These are phyloP conservation scores for Beaufortia kweichowensis DNA, from an alignment of 2,113 vertebrate species.

Conservation along the genomic window DNA sequence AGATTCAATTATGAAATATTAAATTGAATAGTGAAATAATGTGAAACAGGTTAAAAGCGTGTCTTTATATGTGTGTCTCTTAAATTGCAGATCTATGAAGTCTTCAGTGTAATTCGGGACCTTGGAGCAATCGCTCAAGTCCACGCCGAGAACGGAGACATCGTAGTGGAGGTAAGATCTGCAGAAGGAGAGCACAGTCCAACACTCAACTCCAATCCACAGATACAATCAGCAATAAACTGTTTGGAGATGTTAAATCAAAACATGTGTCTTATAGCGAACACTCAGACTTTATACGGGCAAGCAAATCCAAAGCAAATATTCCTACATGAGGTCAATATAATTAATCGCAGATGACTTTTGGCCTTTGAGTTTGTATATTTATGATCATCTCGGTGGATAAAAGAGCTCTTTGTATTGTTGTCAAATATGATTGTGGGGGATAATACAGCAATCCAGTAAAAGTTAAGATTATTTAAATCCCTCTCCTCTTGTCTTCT, in stretches of 20 bases:
- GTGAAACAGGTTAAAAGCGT: neutral
- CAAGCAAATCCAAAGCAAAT: constrained; percentile 16
- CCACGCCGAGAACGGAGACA: constrained; percentile 95
- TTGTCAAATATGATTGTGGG: neutral
- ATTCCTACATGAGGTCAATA: constrained; percentile 16
- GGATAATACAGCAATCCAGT: neutral
- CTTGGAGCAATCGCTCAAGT: constrained; percentile 95
- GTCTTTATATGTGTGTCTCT: constrained; percentile 14
- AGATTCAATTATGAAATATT: too few relatives aligned
- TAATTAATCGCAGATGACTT: constrained; percentile 27
- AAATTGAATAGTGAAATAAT: too few relatives aligned
- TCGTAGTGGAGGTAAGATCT: constrained; percentile 87
- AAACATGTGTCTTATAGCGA: neutral
- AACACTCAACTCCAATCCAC: constrained; percentile 20
- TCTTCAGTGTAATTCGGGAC: constrained; percentile 93
- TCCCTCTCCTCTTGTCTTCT: neutral
- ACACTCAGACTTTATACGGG: constrained; percentile 38
- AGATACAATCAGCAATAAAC: constrained; percentile 23
- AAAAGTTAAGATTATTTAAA: neutral
- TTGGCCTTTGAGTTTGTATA: neutral
- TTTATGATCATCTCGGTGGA: neutral
- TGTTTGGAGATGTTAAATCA: constrained; percentile 13
- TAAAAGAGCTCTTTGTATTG: constrained; percentile 11
- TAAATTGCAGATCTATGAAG: constrained; percentile 88
- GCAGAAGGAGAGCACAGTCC: neutral